phyloP scores from a whole-genome alignment of 2,113 vertebrate species.

The Brachyistius frenatus region DNA sequence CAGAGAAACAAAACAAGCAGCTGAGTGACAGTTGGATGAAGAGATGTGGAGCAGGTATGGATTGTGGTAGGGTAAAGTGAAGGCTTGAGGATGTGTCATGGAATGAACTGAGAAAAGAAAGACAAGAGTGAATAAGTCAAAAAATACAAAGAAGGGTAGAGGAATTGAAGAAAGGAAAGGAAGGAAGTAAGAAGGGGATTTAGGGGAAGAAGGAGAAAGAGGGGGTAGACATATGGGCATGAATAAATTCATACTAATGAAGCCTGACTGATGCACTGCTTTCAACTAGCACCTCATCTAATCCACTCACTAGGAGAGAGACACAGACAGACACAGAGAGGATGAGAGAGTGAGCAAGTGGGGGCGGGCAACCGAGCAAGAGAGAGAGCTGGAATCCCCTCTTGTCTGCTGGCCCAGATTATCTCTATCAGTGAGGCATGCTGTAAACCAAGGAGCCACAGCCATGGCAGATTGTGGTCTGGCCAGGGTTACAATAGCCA shows the following conservation, averaged over 20 bases:
- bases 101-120: slow-evolving; percentile 13
- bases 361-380: slow-evolving; percentile 23
- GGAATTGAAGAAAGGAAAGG: slow-evolving; percentile 44
- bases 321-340: slow-evolving; percentile 50
- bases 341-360: slow-evolving; percentile 29
- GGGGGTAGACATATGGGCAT: slow-evolving; percentile 78
- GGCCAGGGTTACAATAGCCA: slow-evolving; percentile 59
- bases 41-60: slow-evolving; percentile 43
- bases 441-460: slow-evolving; percentile 55
- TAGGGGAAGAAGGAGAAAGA: slow-evolving; percentile 42
- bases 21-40: slow-evolving; percentile 47
- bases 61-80: not conserved
- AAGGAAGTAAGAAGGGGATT: slow-evolving; percentile 34
- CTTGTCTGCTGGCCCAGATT: slow-evolving; percentile 73
- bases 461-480: slow-evolving; percentile 53
- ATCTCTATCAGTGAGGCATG: slow-evolving; percentile 71
- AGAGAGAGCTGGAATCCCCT: slow-evolving; percentile 66
- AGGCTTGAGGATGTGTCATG: not conserved
- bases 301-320: slow-evolving; percentile 77
- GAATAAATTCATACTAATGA: slow-evolving; percentile 86
- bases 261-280: slow-evolving; percentile 80
- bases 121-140: slow-evolving; percentile 5
- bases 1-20: slow-evolving; percentile 32
- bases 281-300: slow-evolving; percentile 84
- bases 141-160: slow-evolving; percentile 24